Conservation (phyloP, 2,113 vertebrate genomes). For the Acanthisitta chloris region DNA sequence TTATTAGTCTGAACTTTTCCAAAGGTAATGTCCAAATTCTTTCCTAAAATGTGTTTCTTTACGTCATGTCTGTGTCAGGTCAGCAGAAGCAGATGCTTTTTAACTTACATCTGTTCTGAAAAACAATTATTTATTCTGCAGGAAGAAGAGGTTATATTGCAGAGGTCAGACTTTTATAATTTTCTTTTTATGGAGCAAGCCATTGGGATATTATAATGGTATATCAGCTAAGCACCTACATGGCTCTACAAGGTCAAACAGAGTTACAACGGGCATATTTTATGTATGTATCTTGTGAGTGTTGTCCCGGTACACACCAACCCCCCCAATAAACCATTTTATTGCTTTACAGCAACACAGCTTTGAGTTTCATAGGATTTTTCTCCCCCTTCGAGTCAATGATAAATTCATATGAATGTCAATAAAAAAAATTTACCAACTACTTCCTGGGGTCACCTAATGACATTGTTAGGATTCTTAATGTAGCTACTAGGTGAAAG, state of each 20-base stretch:
- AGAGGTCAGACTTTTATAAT: slow-evolving; percentile 27
- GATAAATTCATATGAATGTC: slow-evolving; percentile 33
- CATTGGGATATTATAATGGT: slow-evolving; percentile 40
- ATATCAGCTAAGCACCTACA: slow-evolving; percentile 24
- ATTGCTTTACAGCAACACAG: slow-evolving; percentile 48
- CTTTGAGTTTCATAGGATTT: slow-evolving; percentile 38
- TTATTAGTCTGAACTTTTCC: slow-evolving; percentile 44
- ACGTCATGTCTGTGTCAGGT: slow-evolving; percentile 15
- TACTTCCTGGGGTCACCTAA: slow-evolving; percentile 72
- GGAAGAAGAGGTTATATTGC: slow-evolving; percentile 44
- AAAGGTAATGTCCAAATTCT: slow-evolving; percentile 17
- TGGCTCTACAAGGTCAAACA: slow-evolving; percentile 69
- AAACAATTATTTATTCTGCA: slow-evolving; percentile 61
- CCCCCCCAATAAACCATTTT: slow-evolving; percentile 31
- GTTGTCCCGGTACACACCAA: neutral
- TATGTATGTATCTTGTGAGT: slow-evolving; percentile 47
- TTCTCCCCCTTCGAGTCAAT: slow-evolving; percentile 8
- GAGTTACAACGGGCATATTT: slow-evolving; percentile 61
- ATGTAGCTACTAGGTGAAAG: slow-evolving; percentile 72
- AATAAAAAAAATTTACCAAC: slow-evolving; percentile 57
- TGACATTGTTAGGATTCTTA: slow-evolving; percentile 82
- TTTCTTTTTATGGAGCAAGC: slow-evolving; percentile 48
- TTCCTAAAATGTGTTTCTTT: slow-evolving; percentile 34
- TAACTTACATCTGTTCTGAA: slow-evolving; percentile 48
- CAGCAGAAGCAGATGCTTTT: neutral